Conservation (phyloP, 2,888 invertebrate genomes). For the Cerastis rubricosa region DNA sequence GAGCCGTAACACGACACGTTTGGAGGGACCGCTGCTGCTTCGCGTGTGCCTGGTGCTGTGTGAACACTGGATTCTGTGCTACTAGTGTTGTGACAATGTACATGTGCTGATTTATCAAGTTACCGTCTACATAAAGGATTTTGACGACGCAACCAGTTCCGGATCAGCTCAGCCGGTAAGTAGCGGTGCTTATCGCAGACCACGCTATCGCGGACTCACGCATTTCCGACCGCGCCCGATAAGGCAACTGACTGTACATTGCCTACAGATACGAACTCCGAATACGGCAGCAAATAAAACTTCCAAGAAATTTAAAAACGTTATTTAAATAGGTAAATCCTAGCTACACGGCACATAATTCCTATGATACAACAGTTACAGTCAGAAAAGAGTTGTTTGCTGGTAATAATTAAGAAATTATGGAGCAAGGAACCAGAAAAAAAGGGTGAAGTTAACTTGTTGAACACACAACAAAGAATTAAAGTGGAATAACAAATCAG, state of each 20-base stretch:
- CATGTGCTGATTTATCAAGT: conserved; percentile 85
- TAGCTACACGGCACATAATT: not conserved
- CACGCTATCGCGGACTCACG: conserved; percentile 89
- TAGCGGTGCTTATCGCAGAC: conserved; percentile 89
- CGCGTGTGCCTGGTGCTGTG: conserved; percentile 88
- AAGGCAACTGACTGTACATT: conserved; percentile 79
- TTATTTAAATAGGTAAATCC: conserved; percentile 1
- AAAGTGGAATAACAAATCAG: not conserved
- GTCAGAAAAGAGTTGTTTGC: not conserved
- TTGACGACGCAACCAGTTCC: conserved; percentile 88
- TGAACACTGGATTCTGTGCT: conserved; percentile 88
- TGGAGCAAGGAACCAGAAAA: not conserved
- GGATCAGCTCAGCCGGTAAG: conserved; percentile 90
- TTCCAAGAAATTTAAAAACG: conserved; percentile 38
- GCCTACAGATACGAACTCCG: conserved; percentile 75
- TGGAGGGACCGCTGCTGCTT: conserved; percentile 89
- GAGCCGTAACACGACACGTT: conserved; percentile 91
- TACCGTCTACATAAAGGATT: conserved; percentile 83
- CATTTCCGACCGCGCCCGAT: conserved; percentile 91
- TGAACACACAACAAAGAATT: conserved; percentile 25
- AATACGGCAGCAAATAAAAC: conserved; percentile 66
- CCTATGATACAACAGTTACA: not conserved
- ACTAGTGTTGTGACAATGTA: conserved; percentile 88
- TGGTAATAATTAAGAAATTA: conserved; percentile 2
- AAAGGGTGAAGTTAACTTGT: conserved; percentile 37